Evolutionary conservation across 2,797 vertebrate species (phyloP), one percentile per base, ranked within the genome.

Genomic region (Darevskia nairensis): DNA sequence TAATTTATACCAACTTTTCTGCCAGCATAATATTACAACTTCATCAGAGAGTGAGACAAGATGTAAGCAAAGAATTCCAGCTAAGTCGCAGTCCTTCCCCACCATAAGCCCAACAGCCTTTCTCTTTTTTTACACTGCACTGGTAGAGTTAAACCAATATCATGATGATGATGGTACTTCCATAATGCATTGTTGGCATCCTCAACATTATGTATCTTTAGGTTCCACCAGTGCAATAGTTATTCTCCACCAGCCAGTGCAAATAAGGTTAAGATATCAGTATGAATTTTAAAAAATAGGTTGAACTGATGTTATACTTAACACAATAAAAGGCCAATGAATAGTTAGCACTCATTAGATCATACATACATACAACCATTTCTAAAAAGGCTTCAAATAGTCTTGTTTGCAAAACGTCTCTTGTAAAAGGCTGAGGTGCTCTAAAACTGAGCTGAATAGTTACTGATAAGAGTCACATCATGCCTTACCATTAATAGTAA

Each of bases 401-500:
- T 72, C 90, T 95, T 95, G 89, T 93, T 96, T 93, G 92, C 77
- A 92, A 88, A 92, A 95, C 88, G 94, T 94, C 86, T 92, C 90
- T 95, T 90, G 94, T 93, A 96, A 96, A 95, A 95, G 89, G 85
- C 86, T 95, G 93, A 95, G 92, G 94, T 92, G 82, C 90, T 90
- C 93, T 91, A 92, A 95, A 95, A 90, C 95, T 92, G 91, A 96
- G 93, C 94, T 96, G 96, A 97, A 96, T 97, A 95, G 94, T 94
- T 95, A 80, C 96, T 96, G 95, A 96, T 96, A 96, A 97, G 95
- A 96, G 96, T 96, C 94, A 96, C 96, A 96, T 96, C 94, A 96
- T 95, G 95, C 92, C 94, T 93, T 96, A 93, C 95, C 94, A 96
- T 95, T 96, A 80, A 94, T 92, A 96, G 94, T 91, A 94, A 96